Conservation (phyloP, 2,888 invertebrate genomes). For the Nomada fucata region DNA sequence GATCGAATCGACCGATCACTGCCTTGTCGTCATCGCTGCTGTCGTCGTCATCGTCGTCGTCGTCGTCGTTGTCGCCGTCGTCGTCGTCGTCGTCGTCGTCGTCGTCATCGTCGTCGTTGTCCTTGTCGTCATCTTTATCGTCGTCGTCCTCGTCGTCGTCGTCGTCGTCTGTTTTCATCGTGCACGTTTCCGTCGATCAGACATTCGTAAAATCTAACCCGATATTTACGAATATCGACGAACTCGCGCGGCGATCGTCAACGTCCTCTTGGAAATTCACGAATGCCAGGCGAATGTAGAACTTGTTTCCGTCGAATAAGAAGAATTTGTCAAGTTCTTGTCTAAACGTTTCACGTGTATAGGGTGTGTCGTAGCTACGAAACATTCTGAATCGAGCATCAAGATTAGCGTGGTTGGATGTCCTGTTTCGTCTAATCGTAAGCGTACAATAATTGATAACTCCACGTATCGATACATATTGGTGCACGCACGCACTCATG, state of each 20-base stretch:
- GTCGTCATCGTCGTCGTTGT: no score
- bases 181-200: neutral
- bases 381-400: conserved; percentile 32
- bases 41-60: neutral
- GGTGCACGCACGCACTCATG: no score
- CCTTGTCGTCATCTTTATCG: no score
- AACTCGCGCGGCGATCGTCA: neutral
- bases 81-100: neutral
- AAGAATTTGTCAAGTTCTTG: conserved; percentile 48
- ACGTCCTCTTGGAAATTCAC: neutral
- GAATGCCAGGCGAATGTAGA: neutral
- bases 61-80: neutral
- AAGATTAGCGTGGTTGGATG: no score
- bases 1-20: neutral
- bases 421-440: no score
- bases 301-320: conserved; percentile 15
- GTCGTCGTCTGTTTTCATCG: no score
- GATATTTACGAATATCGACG: neutral
- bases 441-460: no score
- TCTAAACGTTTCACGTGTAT: conserved; percentile 18
- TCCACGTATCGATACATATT: no score
- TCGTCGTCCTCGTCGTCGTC: no score
- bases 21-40: no score
- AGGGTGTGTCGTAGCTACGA: conserved; percentile 23
- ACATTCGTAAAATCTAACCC: no score